phyloP scores from a whole-genome alignment of 2,888 invertebrate species.

The Creontiades dilutus region DNA sequence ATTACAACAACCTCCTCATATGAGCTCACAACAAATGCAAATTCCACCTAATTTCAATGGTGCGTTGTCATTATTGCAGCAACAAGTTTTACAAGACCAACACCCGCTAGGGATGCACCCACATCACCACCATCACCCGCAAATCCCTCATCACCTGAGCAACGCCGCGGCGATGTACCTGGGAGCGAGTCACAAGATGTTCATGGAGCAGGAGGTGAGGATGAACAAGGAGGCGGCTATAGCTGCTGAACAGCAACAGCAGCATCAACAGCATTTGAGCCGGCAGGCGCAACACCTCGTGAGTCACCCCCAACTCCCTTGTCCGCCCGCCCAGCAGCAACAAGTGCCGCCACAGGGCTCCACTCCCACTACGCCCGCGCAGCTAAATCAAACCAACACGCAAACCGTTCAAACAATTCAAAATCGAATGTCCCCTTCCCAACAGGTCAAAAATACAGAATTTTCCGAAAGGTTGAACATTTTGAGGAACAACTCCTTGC shows the following conservation, averaged over 20 bases:
- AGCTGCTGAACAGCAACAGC: slow-evolving; percentile 81
- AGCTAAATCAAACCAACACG: slow-evolving; percentile 79
- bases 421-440: slow-evolving; percentile 74
- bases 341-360: slow-evolving; percentile 77
- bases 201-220: slow-evolving; percentile 89
- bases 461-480: slow-evolving; percentile 89
- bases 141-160: slow-evolving; percentile 77
- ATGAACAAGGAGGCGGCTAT: slow-evolving; percentile 83
- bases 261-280: slow-evolving; percentile 81
- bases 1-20: slow-evolving; percentile 80
- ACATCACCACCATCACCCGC: slow-evolving; percentile 78
- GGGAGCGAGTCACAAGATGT: slow-evolving; percentile 87
- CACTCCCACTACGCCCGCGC: slow-evolving; percentile 75
- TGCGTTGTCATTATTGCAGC: slow-evolving; percentile 77
- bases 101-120: slow-evolving; percentile 77
- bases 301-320: slow-evolving; percentile 77
- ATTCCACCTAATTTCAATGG: slow-evolving; percentile 77
- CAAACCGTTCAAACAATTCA: slow-evolving; percentile 76
- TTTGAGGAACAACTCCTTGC: slow-evolving; percentile 84
- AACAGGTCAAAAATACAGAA: slow-evolving; percentile 79
- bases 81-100: slow-evolving; percentile 79
- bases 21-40: slow-evolving; percentile 75
- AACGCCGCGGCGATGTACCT: slow-evolving; percentile 85
- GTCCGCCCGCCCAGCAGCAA: slow-evolving; percentile 75
- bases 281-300: slow-evolving; percentile 79